A percentile compares a stretch with the other conserved stretches of the same genome.
phyloP scores from a whole-genome alignment of 2,888 invertebrate genomes.

The Rhodophaea formosa region DNA sequence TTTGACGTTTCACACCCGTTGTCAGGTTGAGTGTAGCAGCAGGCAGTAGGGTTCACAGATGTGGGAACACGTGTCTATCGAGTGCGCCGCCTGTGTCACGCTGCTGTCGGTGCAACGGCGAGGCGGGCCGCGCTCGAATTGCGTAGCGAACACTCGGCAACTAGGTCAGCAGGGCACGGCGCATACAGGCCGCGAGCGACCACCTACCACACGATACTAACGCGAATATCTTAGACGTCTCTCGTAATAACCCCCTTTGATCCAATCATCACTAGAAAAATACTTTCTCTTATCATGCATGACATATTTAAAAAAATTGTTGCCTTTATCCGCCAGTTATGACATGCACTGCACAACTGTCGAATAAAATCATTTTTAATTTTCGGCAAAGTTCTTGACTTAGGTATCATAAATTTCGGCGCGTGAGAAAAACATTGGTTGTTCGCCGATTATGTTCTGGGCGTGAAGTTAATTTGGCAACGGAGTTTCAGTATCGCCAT shows the following conservation, averaged over 20 bases:
- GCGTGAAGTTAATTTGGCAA: conserved; percentile 46
- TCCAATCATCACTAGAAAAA: neutral
- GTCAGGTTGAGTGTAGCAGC: neutral
- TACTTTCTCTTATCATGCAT: neutral
- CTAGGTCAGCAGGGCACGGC: conserved; percentile 76
- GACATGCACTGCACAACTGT: no score
- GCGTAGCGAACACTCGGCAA: conserved; percentile 73
- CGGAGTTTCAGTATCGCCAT: conserved; percentile 42
- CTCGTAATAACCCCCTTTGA: conserved; percentile 9
- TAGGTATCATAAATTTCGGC: no score
- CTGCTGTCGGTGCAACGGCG: conserved; percentile 38
- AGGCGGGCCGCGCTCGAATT: conserved; percentile 73
- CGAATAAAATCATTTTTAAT: no score
- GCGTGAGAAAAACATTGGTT: conserved; percentile 22
- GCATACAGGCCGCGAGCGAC: conserved; percentile 46
- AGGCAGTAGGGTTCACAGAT: neutral
- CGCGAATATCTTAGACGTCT: conserved; percentile 35
- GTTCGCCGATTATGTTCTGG: conserved; percentile 15
- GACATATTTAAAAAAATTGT: no score
- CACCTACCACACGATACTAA: conserved; percentile 39
- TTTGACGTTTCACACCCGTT: neutral
- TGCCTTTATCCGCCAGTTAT: no score
- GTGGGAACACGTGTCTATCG: conserved; percentile 8
- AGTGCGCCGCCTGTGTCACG: conserved; percentile 26
- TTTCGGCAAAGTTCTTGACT: no score